phyloP scores from a whole-genome alignment of 2,113 vertebrate genomes.

The Pedionomus torquatus region DNA sequence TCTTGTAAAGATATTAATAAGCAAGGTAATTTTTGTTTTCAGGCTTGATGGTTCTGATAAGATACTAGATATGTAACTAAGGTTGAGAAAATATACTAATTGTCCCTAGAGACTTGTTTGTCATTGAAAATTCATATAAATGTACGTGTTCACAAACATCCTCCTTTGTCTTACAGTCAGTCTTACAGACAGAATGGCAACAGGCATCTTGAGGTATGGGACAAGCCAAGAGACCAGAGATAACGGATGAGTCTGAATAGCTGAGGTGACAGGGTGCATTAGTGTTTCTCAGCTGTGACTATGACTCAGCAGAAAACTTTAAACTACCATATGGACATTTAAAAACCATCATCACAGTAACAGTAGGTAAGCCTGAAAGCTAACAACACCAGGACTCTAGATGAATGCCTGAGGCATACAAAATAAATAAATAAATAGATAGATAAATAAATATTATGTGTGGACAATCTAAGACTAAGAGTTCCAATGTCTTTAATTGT shows the following conservation, averaged over 20 bases:
- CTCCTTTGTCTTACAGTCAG: background rate
- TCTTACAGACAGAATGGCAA: background rate
- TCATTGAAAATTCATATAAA: background rate
- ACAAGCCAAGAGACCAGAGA: background rate
- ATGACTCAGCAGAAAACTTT: slow-evolving; percentile 21
- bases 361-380: background rate
- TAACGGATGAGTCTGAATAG: background rate
- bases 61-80: background rate
- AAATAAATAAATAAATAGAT: background rate
- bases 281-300: background rate
- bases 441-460: background rate
- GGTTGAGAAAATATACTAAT: background rate
- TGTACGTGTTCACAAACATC: fast-evolving
- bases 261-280: background rate
- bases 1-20: background rate
- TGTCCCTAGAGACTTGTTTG: background rate
- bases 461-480: background rate
- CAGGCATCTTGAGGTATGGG: background rate
- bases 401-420: background rate
- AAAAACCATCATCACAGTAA: background rate
- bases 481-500: background rate
- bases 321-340: background rate
- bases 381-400: background rate
- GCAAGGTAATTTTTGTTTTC: background rate
- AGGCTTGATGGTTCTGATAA: background rate